Base-by-base conservation (phyloP, 2,888 invertebrate species). In the Eubasilissa splendida region DNA sequence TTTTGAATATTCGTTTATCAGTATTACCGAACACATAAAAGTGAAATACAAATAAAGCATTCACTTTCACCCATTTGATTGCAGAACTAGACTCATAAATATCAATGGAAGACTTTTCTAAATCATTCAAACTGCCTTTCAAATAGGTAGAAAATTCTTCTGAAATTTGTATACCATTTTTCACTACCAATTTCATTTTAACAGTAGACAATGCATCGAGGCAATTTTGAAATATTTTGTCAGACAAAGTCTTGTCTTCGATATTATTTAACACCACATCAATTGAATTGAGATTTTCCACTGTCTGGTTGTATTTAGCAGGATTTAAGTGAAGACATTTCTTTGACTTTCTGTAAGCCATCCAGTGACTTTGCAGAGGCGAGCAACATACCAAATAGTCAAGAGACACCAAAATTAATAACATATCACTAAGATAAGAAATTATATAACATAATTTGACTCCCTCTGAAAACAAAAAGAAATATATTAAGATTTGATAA, bases 1-100 rank as follows among this genome's bases (percentile, higher is more conserved):
- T 89, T 87, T 94, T 95, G 76, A 96, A 92, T 66, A 93, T 87
- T 87, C 95, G 96, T 86, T 94, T 95, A 87, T 97, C 96, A 85
- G 92, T 91, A 85, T 92, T 91, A 70, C 96, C 94, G 89, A 96
- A 97, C 76, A 96, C 88, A 86, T 93, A 92, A 82, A 92, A 91
- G 81, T 92, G 91, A 33, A 96, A 89, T 1, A 94, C 94, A 87
- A 93, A 92, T 11, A 95, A 89, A 3, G 92, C 90, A 87, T 95
- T 95, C 0, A 93, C 87, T 87, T 94, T 93, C 52, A 91, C 92
- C 89, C 92, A 94, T 87, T 90, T 93, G 84, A 91, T 91, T 88
- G 90, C 87, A 86, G 89, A 86, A 86, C 88, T 84, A 86, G 86
- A 85, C 87, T 94, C 88, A 86, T 91, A 89, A 86, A 92, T 86